Evolutionary conservation across 2,888 invertebrate genomes (phyloP), one percentile per base, ranked within the genome.

Genomic region (Rhabditoides inermis): DNA sequence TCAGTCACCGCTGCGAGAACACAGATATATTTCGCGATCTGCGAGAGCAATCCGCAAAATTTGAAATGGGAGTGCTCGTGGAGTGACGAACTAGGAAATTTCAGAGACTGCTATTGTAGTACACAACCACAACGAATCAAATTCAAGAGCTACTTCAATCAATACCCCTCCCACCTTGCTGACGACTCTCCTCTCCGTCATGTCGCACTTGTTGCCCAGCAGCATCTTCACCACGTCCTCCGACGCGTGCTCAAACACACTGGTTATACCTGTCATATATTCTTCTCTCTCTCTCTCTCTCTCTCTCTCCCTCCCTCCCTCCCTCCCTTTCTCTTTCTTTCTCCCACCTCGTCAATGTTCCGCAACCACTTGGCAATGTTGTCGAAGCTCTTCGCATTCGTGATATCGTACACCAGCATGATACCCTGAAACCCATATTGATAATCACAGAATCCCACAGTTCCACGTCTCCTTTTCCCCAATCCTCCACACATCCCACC

Each of bases 281-380:
- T n/a, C n/a, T n/a, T n/a, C n/a, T n/a, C n/a, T n/a, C n/a, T n/a
- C n/a, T n/a, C n/a, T n/a, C n/a, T n/a, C n/a, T n/a, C n/a, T n/a
- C n/a, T n/a, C n/a, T n/a, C n/a, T n/a, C n/a, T n/a, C n/a, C n/a
- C n/a, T n/a, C n/a, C n/a, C n/a, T n/a, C n/a, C n/a, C n/a, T n/a
- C n/a, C n/a, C n/a, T n/a, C n/a, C n/a, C n/a, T n/a, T n/a, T n/a
- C n/a, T n/a, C n/a, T n/a, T n/a, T n/a, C n/a, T n/a, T n/a, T n/a
- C n/a, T n/a, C 40, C 18, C 25, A 80, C 81, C 76, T 95, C 94
- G 79, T 95, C 94, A 77, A 95, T 95, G 81, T 95, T 95, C 75
- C 94, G 83, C 68, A 98, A 90, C 95, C 95, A 98, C 79, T 95
- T 95, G 78, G 92, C 90, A 54, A 98, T 95, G 78, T 95, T 95